Evolutionary conservation across 2,888 invertebrate genomes (phyloP), one percentile per base, ranked within the genome.

Genomic region (Syrphus vitripennis): DNA sequence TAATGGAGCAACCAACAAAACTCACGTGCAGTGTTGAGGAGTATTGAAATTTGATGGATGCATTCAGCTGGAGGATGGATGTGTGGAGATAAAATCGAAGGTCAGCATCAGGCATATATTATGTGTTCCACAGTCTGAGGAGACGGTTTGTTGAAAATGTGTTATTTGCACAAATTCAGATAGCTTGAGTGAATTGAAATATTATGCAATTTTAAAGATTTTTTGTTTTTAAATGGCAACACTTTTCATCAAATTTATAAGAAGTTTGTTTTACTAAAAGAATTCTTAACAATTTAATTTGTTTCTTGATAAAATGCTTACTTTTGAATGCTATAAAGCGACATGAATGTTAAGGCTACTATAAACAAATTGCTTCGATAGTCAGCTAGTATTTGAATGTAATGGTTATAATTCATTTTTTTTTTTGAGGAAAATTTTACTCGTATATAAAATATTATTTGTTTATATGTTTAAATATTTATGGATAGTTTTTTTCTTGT

Each of bases 11-110:
- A 21, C 31, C 19, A 31, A 40, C 45, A 0, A 29, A 55, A 31
- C 45, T 45, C 65, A 45, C 50, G 67, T 67, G 67, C 19, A n/a
- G n/a, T n/a, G n/a, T n/a, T n/a, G n/a, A n/a, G n/a, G n/a, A n/a
- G 50, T 5, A 50, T 14, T 21, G 12, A 50, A 24, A 50, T 67
- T 48, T 48, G 65, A 67, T 67, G 50, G 24, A 67, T 50, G 67
- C 34, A 67, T 50, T 50, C 50, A 14, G 6, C 6, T 34, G n/a
- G 50, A 67, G 50, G 50, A 67, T 67, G 50, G 24, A 34, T 50
- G 50, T 21, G n/a, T 67, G 21, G 19, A 67, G 48, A 50, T 67
- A 67, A 67, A 21, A 67, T 67, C 34, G 67, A 67, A 67, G 67
- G 67, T 67, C 67, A 67, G 1, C 45, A n/a, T n/a, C n/a, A 0